Evolutionary conservation across 2,797 vertebrate species (phyloP).

Genomic region (Amniataba percoides): DNA sequence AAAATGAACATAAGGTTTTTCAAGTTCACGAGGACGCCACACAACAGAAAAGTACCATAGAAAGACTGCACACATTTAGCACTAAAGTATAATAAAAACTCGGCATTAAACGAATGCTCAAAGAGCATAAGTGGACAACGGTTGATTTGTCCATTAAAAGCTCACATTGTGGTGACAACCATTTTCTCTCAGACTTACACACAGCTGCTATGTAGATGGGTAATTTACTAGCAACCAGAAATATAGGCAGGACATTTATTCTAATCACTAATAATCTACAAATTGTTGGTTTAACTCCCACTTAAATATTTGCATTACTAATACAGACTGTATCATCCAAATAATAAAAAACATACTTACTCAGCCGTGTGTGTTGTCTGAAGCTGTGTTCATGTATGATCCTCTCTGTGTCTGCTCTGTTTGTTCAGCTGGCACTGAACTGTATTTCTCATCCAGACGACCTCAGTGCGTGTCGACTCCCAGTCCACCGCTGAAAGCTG

Average conservation of each 20-base stretch:
- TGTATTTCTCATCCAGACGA: constrained; percentile 26
- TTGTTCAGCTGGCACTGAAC: constrained; percentile 10
- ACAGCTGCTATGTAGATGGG: background rate
- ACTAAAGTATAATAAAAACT: constrained; percentile 2
- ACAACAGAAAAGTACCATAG: background rate
- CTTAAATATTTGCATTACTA: background rate
- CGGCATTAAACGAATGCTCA: background rate
- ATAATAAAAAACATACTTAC: constrained; percentile 57
- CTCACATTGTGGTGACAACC: background rate
- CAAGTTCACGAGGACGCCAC: background rate
- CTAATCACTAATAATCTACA: background rate
- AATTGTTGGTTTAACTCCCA: background rate
- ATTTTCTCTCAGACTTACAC: background rate
- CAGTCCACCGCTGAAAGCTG: constrained; percentile 9
- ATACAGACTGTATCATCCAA: background rate
- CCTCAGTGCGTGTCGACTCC: constrained; percentile 26
- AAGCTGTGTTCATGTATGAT: constrained; percentile 16
- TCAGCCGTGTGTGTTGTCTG: constrained; percentile 5
- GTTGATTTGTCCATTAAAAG: background rate
- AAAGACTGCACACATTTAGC: background rate
- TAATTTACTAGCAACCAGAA: background rate
- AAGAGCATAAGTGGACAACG: background rate
- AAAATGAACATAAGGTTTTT: background rate
- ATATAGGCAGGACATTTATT: background rate
- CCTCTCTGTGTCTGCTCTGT: constrained; percentile 6